Evolutionary conservation across 2,113 vertebrate species (phyloP), one percentile per base, ranked within the genome.

Genomic region (Ardeotis arabs): DNA sequence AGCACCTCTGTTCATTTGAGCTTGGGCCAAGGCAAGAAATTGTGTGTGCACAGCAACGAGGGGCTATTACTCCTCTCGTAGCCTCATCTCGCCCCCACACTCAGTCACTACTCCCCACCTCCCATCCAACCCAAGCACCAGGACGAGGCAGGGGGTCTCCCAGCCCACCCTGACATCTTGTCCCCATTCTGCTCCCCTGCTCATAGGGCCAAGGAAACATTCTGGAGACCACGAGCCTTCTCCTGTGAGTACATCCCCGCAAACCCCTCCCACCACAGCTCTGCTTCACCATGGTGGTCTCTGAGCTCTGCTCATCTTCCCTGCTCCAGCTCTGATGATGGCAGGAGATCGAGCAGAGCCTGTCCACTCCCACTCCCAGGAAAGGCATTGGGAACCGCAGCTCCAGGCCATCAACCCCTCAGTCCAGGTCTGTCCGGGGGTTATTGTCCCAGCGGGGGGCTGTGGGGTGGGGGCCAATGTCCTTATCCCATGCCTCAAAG

Each of bases 241-340:
- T 95, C 89, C 74, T 96, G 96, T 97, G 87, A 96, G 96, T 95
- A 96, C 28, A 25, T 23, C 21, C 16, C 44, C 62, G 23, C 3
- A 23, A 77, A 66, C 7, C 6, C 2, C 4, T 14, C 31, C 31
- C 22, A 28, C 31, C 8, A 28, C 8, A 7, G 13, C 28, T 78
- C 88, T 89, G 23, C 13, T 73, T 90, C 84, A 70, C 25, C 13
- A 18, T 19, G 19, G 39, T 56, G 39, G 10, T 84, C 69, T 58
- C 44, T 6, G 13, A 55, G 3, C 18, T 87, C 58, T 78, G 35
- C 35, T 85, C n/a, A 28, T 72, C 31, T 87, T 87, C 49, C 29
- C 45, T 28, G 4, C 14, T 95, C 25, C 89, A 97, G 96, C 94
- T 75, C 73, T 97, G 88, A 96, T 2, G 0, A 76, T 4, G 7